Percentiles rank a stretch among this genome's conserved stretches.
Conservation (phyloP, 2,797 vertebrate species). For the Myripristis jacobus region DNA sequence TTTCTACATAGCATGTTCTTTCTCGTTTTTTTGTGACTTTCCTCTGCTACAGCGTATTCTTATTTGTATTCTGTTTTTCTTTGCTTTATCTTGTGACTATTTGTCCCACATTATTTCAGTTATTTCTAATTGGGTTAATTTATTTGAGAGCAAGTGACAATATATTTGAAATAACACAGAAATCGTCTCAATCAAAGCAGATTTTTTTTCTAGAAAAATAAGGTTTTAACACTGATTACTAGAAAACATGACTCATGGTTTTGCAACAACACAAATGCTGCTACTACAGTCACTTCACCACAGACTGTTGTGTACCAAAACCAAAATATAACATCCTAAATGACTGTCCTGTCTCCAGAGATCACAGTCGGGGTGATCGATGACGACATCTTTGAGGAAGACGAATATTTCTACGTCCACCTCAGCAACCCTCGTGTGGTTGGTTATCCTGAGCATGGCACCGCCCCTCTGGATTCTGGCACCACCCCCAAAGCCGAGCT, state of each 20-base stretch:
- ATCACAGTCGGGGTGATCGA: slow-evolving; percentile 89
- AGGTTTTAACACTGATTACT: not conserved
- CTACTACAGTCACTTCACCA: not conserved
- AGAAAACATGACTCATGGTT: no score
- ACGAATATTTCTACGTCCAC: slow-evolving; percentile 90
- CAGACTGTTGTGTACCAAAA: not conserved
- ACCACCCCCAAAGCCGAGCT: slow-evolving; percentile 85
- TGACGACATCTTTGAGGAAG: slow-evolving; percentile 91
- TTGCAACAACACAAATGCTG: no score
- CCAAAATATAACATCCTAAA: not conserved
- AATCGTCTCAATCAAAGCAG: not conserved
- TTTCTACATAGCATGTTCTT: no score
- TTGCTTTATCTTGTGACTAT: no score
- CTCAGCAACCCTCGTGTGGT: slow-evolving; percentile 86
- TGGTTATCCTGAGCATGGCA: slow-evolving; percentile 76
- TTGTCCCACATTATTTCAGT: no score
- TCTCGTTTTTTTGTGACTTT: no score
- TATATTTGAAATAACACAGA: slow-evolving; percentile 16
- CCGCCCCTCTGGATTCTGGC: slow-evolving; percentile 70
- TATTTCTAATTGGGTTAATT: no score
- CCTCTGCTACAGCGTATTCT: no score
- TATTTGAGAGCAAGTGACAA: no score
- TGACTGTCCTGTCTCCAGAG: no score
- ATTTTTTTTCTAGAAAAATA: no score
- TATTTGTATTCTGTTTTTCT: no score